Conservation (phyloP, 2,888 invertebrate genomes). For the Helicoverpa assulta region DNA sequence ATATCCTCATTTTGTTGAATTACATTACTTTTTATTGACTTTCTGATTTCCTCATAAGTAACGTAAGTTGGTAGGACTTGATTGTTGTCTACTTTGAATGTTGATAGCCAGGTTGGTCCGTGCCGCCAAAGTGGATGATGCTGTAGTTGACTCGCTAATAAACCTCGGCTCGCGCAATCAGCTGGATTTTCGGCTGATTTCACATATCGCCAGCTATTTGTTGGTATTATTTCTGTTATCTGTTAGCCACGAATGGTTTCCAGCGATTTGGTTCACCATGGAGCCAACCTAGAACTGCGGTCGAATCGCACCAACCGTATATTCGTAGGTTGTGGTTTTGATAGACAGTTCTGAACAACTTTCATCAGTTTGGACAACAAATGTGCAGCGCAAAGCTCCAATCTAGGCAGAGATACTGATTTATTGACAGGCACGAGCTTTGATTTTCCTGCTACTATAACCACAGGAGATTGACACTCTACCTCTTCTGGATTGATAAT, state of each 20-base stretch:
- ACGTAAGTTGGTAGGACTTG: too few relatives aligned
- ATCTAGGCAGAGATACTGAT: not conserved
- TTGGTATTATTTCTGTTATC: not conserved
- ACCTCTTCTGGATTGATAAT: not conserved
- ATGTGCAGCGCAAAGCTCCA: not conserved
- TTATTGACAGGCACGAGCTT: conserved; percentile 1
- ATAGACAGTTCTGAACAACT: not conserved
- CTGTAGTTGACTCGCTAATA: too few relatives aligned
- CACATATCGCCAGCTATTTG: not conserved
- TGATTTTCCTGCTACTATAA: not conserved
- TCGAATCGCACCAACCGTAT: conserved; percentile 3
- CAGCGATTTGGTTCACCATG: not conserved
- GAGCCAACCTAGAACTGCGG: conserved; percentile 3
- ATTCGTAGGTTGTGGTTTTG: not conserved
- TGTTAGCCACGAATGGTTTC: conserved; percentile 10
- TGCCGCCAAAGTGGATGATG: too few relatives aligned
- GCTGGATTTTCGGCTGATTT: too few relatives aligned
- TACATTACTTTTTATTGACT: too few relatives aligned
- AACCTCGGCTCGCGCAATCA: too few relatives aligned
- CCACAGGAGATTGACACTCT: not conserved
- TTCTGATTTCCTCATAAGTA: too few relatives aligned
- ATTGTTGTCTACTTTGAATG: too few relatives aligned
- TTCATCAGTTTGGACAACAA: not conserved
- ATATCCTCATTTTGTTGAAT: too few relatives aligned
- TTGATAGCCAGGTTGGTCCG: too few relatives aligned